Conservation (phyloP, 2,113 vertebrate species). For the Dascyllus trimaculatus region DNA sequence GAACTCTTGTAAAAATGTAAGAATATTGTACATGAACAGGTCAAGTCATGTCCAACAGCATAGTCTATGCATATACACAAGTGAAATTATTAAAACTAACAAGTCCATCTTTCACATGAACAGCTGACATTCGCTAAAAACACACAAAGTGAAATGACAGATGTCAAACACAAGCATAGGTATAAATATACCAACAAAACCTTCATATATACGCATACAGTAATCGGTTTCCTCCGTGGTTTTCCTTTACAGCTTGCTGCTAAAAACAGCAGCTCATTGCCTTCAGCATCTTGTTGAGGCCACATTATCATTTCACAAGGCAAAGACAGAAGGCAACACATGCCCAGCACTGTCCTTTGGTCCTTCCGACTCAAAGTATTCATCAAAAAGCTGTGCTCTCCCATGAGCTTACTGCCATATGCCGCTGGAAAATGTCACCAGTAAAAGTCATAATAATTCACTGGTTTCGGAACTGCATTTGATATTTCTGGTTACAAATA, state of each 20-base stretch:
- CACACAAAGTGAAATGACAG: conserved; percentile 1
- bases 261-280: conserved; percentile 63
- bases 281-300: conserved; percentile 80
- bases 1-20: too few relatives aligned
- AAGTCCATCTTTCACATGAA: not conserved
- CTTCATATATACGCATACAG: conserved; percentile 6
- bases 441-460: conserved; percentile 98
- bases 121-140: not conserved
- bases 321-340: conserved; percentile 94
- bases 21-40: too few relatives aligned
- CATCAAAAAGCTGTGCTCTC: conserved; percentile 94
- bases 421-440: conserved; percentile 98
- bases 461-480: conserved; percentile 94
- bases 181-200: not conserved
- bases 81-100: not conserved
- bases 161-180: conserved; percentile 6
- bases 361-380: conserved; percentile 92
- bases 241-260: conserved; percentile 34
- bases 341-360: conserved; percentile 89
- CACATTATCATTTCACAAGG: conserved; percentile 96
- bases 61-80: not conserved
- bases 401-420: conserved; percentile 97
- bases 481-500: conserved; percentile 95
- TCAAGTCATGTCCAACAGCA: not conserved
- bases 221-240: conserved; percentile 6